These are phyloP conservation scores for Aphelenchoides besseyi DNA, from an alignment of 1,140 invertebrate species.

Conservation along the genomic window DNA sequence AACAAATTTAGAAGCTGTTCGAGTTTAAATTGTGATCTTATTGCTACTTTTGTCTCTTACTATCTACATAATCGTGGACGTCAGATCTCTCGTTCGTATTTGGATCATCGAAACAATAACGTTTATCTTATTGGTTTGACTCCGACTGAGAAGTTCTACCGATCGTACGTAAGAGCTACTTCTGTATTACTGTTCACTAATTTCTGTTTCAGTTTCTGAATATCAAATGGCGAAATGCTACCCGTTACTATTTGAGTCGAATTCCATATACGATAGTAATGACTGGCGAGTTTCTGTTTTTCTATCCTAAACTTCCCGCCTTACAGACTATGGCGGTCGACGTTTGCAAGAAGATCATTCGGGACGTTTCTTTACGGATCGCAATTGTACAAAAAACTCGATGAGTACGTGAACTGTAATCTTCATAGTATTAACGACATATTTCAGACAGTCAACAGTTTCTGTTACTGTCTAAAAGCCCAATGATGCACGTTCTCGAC, in stretches of 20 bases:
- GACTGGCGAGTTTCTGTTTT: not conserved
- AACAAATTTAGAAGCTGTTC: not conserved
- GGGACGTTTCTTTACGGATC: not conserved
- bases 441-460: not conserved
- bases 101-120: not conserved
- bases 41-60: not conserved
- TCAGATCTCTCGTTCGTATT: not conserved
- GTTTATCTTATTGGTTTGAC: not conserved
- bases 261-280: not conserved
- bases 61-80: not conserved
- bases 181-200: not conserved
- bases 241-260: not conserved
- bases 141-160: not conserved
- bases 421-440: no score
- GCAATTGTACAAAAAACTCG: not conserved
- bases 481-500: not conserved
- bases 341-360: not conserved
- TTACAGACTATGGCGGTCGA: not conserved
- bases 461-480: not conserved
- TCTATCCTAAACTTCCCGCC: not conserved
- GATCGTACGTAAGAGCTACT: not conserved
- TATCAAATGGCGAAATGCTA: not conserved
- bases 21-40: not conserved
- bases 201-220: constrained; percentile 9
- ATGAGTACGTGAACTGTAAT: not conserved